Evolutionary conservation across 2,113 vertebrate species (phyloP).

Genomic region (Clarias magur): DNA sequence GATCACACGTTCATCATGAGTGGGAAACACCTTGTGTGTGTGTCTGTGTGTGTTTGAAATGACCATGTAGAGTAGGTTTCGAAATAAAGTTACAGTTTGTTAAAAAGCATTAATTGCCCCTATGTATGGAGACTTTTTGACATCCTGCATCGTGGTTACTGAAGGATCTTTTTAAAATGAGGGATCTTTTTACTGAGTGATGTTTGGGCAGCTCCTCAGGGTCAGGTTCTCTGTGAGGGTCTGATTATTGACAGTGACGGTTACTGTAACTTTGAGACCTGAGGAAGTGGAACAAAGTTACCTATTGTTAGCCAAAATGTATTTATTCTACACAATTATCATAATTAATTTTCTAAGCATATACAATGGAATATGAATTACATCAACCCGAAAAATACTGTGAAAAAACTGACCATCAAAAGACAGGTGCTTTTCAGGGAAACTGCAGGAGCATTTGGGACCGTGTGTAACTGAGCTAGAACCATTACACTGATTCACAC

Average conservation of each 20-base stretch:
- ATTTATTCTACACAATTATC: not conserved
- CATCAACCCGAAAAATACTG: not conserved
- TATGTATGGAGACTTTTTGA: no score
- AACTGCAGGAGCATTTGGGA: slow-evolving; percentile 64
- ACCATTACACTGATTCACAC: slow-evolving; percentile 1
- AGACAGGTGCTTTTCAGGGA: slow-evolving; percentile 42
- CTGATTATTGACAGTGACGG: slow-evolving; percentile 39
- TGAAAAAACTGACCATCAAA: slow-evolving; percentile 57
- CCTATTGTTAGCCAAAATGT: not conserved
- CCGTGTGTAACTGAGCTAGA: slow-evolving; percentile 16
- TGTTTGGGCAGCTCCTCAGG: slow-evolving; percentile 56
- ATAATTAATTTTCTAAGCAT: not conserved
- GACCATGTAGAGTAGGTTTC: no score
- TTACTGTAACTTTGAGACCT: slow-evolving; percentile 47
- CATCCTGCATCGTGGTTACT: not conserved
- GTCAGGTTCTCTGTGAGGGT: slow-evolving; percentile 26
- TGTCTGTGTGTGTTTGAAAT: no score
- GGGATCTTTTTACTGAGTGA: slow-evolving; percentile 57
- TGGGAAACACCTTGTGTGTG: no score
- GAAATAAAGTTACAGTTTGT: not conserved
- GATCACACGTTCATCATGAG: no score
- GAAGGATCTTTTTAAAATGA: not conserved
- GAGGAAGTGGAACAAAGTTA: not conserved
- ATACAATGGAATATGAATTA: not conserved
- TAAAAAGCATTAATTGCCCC: no score